Evolutionary conservation across 2,888 invertebrate species (phyloP), one percentile per base, ranked within the genome.

Genomic region (Calameuta filiformis): DNA sequence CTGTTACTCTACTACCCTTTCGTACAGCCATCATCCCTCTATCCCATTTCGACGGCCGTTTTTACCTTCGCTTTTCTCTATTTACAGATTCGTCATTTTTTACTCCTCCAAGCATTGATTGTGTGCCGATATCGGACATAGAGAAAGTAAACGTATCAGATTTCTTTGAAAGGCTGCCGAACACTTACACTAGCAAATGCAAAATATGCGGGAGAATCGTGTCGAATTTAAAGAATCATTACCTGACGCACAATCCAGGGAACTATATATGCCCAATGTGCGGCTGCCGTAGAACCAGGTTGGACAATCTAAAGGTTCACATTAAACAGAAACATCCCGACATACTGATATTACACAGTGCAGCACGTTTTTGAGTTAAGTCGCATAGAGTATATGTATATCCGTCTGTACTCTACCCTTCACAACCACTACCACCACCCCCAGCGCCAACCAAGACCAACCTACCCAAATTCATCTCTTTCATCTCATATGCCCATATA

Each of bases 161-260:
- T 81, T 88, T 84, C 86, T 89, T 87, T 79, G 86, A 84, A 82
- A 89, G 86, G 81, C 76, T 87, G 80, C 86, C 88, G 69, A 82
- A 87, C 81, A 84, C 85, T 69, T 86, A 84, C 78, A 82, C 84
- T 82, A 86, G 86, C 83, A 85, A 87, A 83, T 90, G 89, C 85
- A 90, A 89, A 86, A 83, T 90, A 69, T 91, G 91, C 83, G 89
- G 89, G 73, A 88, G 90, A 82, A 84, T 90, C 40, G 91, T 91
- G 68, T 87, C 89, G 76, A 91, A 92, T 82, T 77, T 86, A 79
- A 89, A 85, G 83, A 90, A 88, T 87, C 88, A 89, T 87, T 89
- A 87, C 81, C 83, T 89, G 80, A 87, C 86, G 73, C 90, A 89
- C 81, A 87, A 88, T 82, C 89, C 88, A 74, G 89, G 89, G 76